These are phyloP conservation scores for Harpalus rubripes DNA, from an alignment of 2,888 invertebrate species.

Conservation along the genomic window DNA sequence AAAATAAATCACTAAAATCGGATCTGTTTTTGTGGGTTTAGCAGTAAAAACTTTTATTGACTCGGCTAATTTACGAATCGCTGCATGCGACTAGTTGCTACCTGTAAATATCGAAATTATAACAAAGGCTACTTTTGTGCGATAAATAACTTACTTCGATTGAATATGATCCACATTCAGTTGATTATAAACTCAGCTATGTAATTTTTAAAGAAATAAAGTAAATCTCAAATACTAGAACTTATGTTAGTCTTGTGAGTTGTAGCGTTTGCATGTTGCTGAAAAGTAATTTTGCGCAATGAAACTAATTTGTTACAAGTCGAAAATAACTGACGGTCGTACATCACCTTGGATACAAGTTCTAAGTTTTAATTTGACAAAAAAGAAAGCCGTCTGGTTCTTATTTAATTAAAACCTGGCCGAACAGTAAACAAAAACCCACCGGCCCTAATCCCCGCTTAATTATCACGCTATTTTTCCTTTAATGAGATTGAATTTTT, in stretches of 20 bases:
- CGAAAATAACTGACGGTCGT: conserved; percentile 47
- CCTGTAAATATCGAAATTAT: no score
- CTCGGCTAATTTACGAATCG: no score
- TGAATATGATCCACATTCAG: no score
- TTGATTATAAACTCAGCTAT: no score
- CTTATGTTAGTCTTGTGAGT: neutral
- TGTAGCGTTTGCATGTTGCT: neutral
- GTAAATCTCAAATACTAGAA: neutral
- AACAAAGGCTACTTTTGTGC: no score
- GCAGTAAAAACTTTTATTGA: no score
- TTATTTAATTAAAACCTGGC: conserved; percentile 59
- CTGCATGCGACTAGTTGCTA: no score
- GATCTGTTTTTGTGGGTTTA: no score
- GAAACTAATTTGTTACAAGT: conserved; percentile 35
- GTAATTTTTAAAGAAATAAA: neutral
- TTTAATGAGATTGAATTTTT: conserved; percentile 51
- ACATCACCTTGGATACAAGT: conserved; percentile 54
- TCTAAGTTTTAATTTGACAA: conserved; percentile 62
- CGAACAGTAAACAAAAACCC: conserved; percentile 24
- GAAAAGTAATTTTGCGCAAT: conserved; percentile 40
- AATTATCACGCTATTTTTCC: conserved; percentile 48
- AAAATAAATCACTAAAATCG: no score
- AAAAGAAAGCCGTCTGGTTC: conserved; percentile 51
- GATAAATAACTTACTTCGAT: no score
- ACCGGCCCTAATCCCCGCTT: conserved; percentile 15